Evolutionary conservation across 2,888 invertebrate genomes (phyloP).

Genomic region (Eudasyphora cyanicolor): DNA sequence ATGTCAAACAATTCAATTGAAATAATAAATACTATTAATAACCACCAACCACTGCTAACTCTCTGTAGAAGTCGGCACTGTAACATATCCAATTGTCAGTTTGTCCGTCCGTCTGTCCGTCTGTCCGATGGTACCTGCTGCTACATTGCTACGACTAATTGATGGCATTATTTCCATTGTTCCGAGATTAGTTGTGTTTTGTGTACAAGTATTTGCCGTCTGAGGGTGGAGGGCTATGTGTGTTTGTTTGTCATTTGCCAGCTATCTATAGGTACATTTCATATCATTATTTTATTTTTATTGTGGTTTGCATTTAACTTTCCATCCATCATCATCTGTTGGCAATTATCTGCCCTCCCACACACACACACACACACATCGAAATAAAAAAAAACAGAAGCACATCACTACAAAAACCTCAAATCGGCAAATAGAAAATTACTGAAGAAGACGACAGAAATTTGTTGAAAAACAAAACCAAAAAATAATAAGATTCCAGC

Average conservation of each 20-base stretch:
- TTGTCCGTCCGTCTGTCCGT: background rate
- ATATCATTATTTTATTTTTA: conserved; percentile 13
- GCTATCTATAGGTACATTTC: no score
- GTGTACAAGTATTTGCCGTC: no score
- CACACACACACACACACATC: background rate
- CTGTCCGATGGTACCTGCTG: background rate
- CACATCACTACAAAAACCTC: background rate
- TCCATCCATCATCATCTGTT: conserved; percentile 22
- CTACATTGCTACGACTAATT: conserved; percentile 39
- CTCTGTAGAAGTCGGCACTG: background rate
- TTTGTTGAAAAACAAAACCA: no score
- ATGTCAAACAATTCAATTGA: conserved; percentile 21
- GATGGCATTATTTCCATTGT: conserved; percentile 42
- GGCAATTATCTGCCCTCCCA: conserved; percentile 18
- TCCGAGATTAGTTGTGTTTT: conserved; percentile 24
- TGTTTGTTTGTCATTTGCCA: no score
- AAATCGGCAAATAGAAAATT: background rate
- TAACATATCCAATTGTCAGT: background rate
- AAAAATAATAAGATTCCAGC: no score
- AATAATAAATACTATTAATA: background rate
- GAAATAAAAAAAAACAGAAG: background rate
- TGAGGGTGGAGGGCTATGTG: no score
- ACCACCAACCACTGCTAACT: background rate
- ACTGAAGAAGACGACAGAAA: background rate
- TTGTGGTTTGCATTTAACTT: conserved; percentile 7